Evolutionary conservation across 2,797 vertebrate genomes (phyloP), one percentile per base, ranked within the genome.

Genomic region (Poecilia wingei): DNA sequence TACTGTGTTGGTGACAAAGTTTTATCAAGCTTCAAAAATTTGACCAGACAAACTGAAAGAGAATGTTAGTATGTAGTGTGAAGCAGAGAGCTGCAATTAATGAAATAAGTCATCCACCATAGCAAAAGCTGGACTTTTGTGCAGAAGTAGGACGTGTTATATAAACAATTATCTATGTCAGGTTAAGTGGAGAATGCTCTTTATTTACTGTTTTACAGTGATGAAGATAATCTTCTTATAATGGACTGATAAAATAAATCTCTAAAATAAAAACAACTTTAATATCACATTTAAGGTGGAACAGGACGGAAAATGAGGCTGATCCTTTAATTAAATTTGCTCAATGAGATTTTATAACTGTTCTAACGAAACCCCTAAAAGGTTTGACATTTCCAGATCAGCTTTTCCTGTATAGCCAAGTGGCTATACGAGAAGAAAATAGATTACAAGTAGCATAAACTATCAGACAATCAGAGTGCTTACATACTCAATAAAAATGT

Each of bases 401-500:
- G n/a, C 59, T 76, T 85, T 81, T 79, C 68, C 75, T 1, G 0
- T 43, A 57, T 53, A 70, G 79, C 22, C 49, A 20, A 3, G 61
- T 9, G 9, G 2, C 10, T 31, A 31, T 31, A 43, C 2, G 13
- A 75, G 18, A 22, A 22, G 1, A 46, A 45, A 46, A 45, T 45
- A 45, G 22, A 45, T 70, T 28, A 70, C 4, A 69, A 43, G 10
- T 69, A 70, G 1, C 14, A n/a, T 28, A 71, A 71, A 71, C 45
- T 46, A 45, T n/a, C 25, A 71, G 43, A 71, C 22, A 70, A 13
- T 10, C 22, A 41, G 25, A n/a, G 20, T 5, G 22, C 88, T 86
- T 81, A 64, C 69, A 39, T 77, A 83, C 79, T 87, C 83, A 87
- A 74, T 88, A 80, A 87, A 88, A 90, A 86, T 91, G 82, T 85